A percentile compares a stretch with the other conserved stretches of the same genome.
phyloP scores from a whole-genome alignment of 1,140 invertebrate species.

The Alviniconcha marisindica region DNA sequence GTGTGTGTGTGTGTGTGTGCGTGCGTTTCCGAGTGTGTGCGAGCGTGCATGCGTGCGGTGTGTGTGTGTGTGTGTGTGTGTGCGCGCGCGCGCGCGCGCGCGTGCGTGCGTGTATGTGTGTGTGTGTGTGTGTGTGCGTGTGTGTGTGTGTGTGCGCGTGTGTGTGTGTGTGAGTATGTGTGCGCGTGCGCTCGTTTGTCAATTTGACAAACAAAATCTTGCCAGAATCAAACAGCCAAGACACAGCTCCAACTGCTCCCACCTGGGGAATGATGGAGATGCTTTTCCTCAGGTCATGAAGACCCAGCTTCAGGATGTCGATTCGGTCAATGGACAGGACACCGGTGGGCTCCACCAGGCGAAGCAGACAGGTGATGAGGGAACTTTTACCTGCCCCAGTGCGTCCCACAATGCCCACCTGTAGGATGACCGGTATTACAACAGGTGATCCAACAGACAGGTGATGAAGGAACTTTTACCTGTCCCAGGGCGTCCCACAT shows the following conservation, averaged over 20 bases:
- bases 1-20: no score
- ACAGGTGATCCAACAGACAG: no score
- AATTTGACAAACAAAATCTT: neutral
- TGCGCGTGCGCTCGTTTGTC: neutral
- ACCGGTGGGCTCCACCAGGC: constrained; percentile 82
- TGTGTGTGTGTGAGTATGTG: neutral
- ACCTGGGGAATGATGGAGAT: constrained; percentile 80
- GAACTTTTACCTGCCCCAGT: constrained; percentile 78
- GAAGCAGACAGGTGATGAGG: constrained; percentile 85
- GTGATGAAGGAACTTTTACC: constrained; percentile 80
- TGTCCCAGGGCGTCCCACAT: constrained; percentile 80
- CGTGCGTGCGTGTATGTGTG: no score
- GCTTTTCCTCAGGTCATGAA: constrained; percentile 76
- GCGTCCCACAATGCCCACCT: constrained; percentile 81
- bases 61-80: no score
- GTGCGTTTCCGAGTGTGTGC: no score
- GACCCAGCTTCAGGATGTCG: constrained; percentile 69
- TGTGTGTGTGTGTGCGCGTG: neutral
- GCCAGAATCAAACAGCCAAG: no score
- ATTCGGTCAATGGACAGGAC: constrained; percentile 64
- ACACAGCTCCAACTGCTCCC: neutral
- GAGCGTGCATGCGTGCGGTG: no score
- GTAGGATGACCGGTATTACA: neutral
- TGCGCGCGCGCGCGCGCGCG: neutral
- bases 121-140: no score